Conservation (phyloP, 2,888 invertebrate species). For the Leucania comma region DNA sequence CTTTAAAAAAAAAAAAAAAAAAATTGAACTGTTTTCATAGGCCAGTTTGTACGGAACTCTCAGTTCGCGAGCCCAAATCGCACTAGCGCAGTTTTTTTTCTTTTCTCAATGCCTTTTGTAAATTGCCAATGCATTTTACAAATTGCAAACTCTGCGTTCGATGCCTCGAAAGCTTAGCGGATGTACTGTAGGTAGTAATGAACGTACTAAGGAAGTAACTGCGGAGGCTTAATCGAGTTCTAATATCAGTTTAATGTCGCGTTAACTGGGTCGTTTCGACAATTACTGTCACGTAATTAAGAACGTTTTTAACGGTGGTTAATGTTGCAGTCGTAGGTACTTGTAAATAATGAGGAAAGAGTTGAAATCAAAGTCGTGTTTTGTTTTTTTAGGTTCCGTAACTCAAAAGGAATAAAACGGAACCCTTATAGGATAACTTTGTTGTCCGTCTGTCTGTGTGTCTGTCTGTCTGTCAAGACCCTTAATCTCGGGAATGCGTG, state of each 20-base stretch:
- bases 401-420: no score
- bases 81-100: no score
- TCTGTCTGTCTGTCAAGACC: no score
- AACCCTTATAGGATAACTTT: no score
- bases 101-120: background rate
- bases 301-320: constrained; percentile 35
- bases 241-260: constrained; percentile 57
- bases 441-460: no score
- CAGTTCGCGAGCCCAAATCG: no score
- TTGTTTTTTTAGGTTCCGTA: no score
- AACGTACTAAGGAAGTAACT: constrained; percentile 47
- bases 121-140: constrained; percentile 7
- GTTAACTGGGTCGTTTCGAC: constrained; percentile 57
- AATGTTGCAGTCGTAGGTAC: constrained; percentile 17
- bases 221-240: constrained; percentile 52
- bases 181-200: constrained; percentile 31
- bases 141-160: constrained; percentile 13
- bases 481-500: no score
- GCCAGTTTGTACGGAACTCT: no score
- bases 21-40: no score
- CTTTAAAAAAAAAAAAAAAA: no score
- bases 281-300: constrained; percentile 55
- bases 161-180: constrained; percentile 18
- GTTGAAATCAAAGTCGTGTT: background rate
- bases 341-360: background rate